Evolutionary conservation across 2,888 invertebrate genomes (phyloP).

Genomic region (Drosophila cognata): DNA sequence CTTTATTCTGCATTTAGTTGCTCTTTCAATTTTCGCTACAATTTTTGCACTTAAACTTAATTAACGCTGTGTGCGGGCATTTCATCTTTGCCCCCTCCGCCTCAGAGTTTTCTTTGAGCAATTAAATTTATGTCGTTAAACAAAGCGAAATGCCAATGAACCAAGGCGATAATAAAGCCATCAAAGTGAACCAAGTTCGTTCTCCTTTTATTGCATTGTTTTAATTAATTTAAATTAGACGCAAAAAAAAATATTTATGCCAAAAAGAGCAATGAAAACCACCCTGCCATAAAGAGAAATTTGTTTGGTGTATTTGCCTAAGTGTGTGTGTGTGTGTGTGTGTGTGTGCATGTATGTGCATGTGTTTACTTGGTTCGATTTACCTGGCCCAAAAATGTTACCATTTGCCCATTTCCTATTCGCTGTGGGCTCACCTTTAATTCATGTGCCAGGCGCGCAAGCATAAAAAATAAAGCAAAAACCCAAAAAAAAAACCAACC

Average conservation of each 20-base stretch:
- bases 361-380: slow-evolving; percentile 48
- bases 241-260: slow-evolving; percentile 36
- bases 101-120: slow-evolving; percentile 48
- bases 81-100: slow-evolving; percentile 13
- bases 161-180: slow-evolving; percentile 74
- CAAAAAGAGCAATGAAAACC: slow-evolving; percentile 29
- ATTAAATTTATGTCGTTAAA: slow-evolving; percentile 75
- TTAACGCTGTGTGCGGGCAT: slow-evolving; percentile 55
- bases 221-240: slow-evolving; percentile 78
- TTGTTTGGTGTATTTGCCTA: slow-evolving; percentile 8
- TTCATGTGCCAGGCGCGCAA: slow-evolving; percentile 22
- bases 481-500: not conserved
- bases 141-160: slow-evolving; percentile 71
- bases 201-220: slow-evolving; percentile 71
- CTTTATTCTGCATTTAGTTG: slow-evolving; percentile 21
- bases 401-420: slow-evolving; percentile 36
- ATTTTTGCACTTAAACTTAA: slow-evolving; percentile 75
- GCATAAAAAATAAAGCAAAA: slow-evolving; percentile 5
- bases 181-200: slow-evolving; percentile 59
- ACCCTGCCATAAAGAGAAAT: slow-evolving; percentile 33
- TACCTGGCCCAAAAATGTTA: slow-evolving; percentile 30
- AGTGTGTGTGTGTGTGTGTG: slow-evolving; percentile 10
- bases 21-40: slow-evolving; percentile 27
- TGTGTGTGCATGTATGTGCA: slow-evolving; percentile 18
- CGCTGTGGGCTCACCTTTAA: slow-evolving; percentile 37